Conservation (phyloP, 2,113 vertebrate genomes). For the Geothlypis trichas region DNA sequence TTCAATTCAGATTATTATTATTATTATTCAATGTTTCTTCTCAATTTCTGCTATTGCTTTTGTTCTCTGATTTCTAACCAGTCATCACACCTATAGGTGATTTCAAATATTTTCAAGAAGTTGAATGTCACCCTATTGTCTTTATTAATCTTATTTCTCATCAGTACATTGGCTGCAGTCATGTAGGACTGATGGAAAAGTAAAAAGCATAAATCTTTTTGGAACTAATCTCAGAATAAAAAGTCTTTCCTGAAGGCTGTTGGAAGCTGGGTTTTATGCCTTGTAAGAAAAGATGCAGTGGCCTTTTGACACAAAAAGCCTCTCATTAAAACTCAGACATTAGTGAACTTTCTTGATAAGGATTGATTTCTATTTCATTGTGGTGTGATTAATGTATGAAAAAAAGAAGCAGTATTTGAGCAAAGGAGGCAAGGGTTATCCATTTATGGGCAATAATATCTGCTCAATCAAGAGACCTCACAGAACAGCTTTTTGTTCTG, state of each 20-base stretch:
- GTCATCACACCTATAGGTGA: not conserved
- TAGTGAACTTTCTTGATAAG: slow-evolving; percentile 23
- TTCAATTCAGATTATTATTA: not conserved
- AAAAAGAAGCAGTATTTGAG: not conserved
- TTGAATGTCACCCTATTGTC: not conserved
- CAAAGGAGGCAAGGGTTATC: slow-evolving; percentile 10
- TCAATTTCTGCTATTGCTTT: not conserved
- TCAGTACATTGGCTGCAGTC: not conserved
- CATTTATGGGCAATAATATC: slow-evolving; percentile 33
- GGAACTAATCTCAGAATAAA: not conserved
- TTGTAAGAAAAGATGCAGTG: not conserved
- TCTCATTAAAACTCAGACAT: slow-evolving; percentile 38
- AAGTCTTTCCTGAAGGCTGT: not conserved
- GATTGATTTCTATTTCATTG: slow-evolving; percentile 33
- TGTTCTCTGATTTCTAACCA: not conserved
- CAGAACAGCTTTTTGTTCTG: slow-evolving; percentile 20
- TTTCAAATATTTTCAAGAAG: not conserved
- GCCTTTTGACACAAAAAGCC: slow-evolving; percentile 10
- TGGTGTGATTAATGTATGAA: slow-evolving; percentile 20
- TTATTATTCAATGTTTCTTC: not conserved
- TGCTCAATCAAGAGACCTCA: not conserved
- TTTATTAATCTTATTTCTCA: not conserved
- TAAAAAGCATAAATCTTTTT: not conserved
- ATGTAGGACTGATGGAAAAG: not conserved
- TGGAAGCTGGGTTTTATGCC: not conserved